A percentile compares a stretch with the other conserved stretches of the same genome.
These are phyloP conservation scores for Microplitis deprimator DNA, from an alignment of 2,888 invertebrate genomes.

Conservation along the genomic window DNA sequence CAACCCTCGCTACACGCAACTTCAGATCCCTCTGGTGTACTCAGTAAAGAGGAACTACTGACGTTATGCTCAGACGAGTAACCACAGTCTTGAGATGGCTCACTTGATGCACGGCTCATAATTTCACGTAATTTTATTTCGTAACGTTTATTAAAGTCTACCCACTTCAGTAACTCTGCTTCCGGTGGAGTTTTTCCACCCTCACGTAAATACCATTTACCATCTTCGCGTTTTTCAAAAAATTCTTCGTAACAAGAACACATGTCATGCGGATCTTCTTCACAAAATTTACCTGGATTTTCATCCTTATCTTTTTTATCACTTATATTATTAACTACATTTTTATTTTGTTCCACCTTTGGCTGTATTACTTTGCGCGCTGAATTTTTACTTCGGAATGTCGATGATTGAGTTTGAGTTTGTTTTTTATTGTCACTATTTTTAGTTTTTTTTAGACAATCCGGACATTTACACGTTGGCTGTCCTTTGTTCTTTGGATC, in stretches of 20 bases:
- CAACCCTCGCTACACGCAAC: slow-evolving; percentile 91
- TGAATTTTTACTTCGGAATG: slow-evolving; percentile 53
- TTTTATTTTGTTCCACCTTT: slow-evolving; percentile 54
- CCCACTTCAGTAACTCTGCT: slow-evolving; percentile 65
- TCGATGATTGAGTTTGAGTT: slow-evolving; percentile 53
- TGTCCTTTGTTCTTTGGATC: slow-evolving; percentile 67
- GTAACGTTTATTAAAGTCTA: slow-evolving; percentile 69
- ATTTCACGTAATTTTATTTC: slow-evolving; percentile 70
- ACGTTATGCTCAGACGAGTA: slow-evolving; percentile 90
- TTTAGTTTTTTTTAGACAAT: slow-evolving; percentile 64
- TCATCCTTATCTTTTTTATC: slow-evolving; percentile 47
- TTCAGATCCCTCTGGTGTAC: slow-evolving; percentile 92
- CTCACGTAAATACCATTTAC: slow-evolving; percentile 52
- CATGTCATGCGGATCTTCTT: slow-evolving; percentile 11
- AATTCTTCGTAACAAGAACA: slow-evolving; percentile 51
- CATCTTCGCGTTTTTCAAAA: slow-evolving; percentile 53
- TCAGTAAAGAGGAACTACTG: slow-evolving; percentile 84
- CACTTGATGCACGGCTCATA: slow-evolving; percentile 75
- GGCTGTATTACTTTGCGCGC: slow-evolving; percentile 42
- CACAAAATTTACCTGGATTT: slow-evolving; percentile 44
- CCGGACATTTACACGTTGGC: slow-evolving; percentile 66
- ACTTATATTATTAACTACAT: slow-evolving; percentile 42
- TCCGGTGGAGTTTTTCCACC: slow-evolving; percentile 57
- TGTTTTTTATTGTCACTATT: slow-evolving; percentile 48
- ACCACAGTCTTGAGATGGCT: slow-evolving; percentile 85